Evolutionary conservation across 2,113 vertebrate species (phyloP).

Genomic region (Hemibagrus wyckioides): DNA sequence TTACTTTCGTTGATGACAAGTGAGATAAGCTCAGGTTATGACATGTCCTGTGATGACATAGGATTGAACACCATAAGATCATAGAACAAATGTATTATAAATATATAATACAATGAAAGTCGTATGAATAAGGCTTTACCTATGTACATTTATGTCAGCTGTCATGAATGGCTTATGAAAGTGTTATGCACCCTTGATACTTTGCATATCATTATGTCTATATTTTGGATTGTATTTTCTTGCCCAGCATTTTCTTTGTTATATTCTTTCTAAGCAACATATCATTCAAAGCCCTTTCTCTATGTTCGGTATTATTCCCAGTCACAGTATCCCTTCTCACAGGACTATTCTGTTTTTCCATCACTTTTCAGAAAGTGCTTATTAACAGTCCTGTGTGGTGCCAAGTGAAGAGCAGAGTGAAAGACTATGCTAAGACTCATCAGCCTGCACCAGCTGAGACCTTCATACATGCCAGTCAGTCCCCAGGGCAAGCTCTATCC

Average conservation of each 20-base stretch:
- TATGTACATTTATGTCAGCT: neutral
- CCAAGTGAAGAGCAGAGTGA: constrained; percentile 16
- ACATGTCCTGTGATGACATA: neutral
- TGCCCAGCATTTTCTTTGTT: neutral
- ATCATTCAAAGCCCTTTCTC: neutral
- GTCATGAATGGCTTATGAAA: neutral
- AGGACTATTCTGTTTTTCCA: constrained; percentile 10
- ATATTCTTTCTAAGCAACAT: neutral
- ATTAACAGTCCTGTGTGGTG: constrained; percentile 16
- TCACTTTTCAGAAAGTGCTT: neutral
- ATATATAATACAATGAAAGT: too few species aligned
- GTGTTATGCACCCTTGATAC: neutral
- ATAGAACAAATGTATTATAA: neutral
- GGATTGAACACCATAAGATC: neutral
- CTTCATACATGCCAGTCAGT: constrained; percentile 30
- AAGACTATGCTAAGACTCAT: constrained; percentile 38
- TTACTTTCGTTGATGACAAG: neutral
- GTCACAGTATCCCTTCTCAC: neutral
- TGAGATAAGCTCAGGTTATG: neutral
- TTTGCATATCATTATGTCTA: neutral
- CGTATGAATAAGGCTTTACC: neutral
- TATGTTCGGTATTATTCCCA: neutral
- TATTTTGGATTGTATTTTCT: neutral
- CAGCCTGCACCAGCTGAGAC: constrained; percentile 26
- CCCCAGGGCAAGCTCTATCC: constrained; percentile 3